Percentiles rank a stretch among this genome's conserved stretches.
Evolutionary conservation across 2,797 vertebrate genomes (phyloP).

Genomic region (Masticophis lateralis): DNA sequence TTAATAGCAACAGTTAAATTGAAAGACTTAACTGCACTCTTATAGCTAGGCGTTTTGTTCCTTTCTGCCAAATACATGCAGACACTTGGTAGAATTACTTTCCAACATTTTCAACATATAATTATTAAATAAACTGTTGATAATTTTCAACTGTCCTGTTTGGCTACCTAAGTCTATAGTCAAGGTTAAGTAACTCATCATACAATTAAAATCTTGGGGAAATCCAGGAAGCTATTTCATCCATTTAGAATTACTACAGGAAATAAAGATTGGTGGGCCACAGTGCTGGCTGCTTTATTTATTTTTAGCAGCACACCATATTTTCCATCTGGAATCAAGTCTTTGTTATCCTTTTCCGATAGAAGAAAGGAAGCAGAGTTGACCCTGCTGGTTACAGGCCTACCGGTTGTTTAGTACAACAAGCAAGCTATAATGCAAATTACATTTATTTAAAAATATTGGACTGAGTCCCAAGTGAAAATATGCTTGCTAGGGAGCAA

Average conservation of each 20-base stretch:
- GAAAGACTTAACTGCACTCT: not conserved
- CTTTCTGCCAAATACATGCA: not conserved
- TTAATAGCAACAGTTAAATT: not conserved
- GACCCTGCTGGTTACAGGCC: not conserved
- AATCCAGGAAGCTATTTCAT: not conserved
- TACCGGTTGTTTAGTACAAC: not conserved
- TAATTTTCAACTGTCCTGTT: not conserved
- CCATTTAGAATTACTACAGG: not conserved
- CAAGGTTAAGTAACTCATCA: not conserved
- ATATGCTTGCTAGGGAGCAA: not conserved
- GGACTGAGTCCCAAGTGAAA: not conserved
- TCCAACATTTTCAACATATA: not conserved
- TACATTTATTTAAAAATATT: not conserved
- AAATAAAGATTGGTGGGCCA: not conserved
- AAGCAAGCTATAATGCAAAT: not conserved
- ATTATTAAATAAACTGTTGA: not conserved
- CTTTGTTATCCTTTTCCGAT: not conserved
- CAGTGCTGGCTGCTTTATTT: not conserved
- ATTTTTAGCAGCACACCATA: not conserved
- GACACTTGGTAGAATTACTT: not conserved
- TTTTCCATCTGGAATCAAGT: not conserved
- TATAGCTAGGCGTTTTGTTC: not conserved
- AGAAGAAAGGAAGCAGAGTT: not conserved
- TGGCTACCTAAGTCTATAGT: not conserved
- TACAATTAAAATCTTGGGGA: not conserved